phyloP scores from a whole-genome alignment of 2,888 invertebrate species.

The Athripsodes cinereus region DNA sequence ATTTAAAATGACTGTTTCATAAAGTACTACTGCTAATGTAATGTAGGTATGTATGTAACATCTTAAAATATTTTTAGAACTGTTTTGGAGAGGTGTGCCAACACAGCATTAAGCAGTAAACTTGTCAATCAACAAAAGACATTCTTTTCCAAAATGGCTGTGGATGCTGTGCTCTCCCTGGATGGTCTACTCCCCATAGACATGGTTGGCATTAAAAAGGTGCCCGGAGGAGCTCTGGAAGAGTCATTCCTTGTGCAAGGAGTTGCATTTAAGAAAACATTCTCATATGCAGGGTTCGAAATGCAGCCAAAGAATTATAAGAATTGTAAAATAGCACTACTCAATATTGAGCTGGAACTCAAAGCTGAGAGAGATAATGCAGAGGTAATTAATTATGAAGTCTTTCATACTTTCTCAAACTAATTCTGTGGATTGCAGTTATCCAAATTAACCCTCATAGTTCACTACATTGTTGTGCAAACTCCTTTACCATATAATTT shows the following conservation, averaged over 20 bases:
- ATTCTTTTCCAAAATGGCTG: constrained; percentile 96
- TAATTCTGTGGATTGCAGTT: too few species aligned
- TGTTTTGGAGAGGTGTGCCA: constrained; percentile 82
- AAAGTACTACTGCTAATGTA: too few species aligned
- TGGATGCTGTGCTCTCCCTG: constrained; percentile 89
- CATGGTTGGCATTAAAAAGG: constrained; percentile 99
- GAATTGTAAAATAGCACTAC: constrained; percentile 86
- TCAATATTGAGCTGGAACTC: constrained; percentile 96
- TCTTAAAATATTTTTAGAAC: too few species aligned
- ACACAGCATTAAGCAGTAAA: constrained; percentile 96
- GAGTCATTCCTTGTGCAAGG: constrained; percentile 90
- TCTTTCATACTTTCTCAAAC: too few species aligned
- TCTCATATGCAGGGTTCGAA: constrained; percentile 99
- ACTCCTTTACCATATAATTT: too few species aligned
- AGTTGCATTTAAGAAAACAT: constrained; percentile 99
- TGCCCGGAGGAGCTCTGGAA: constrained; percentile 71
- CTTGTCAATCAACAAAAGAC: constrained; percentile 92
- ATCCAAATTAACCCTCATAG: too few species aligned
- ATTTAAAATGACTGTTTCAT: too few species aligned
- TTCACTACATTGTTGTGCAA: too few species aligned
- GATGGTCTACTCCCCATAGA: constrained; percentile 86
- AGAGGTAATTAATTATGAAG: too few species aligned
- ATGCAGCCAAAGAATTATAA: constrained; percentile 97
- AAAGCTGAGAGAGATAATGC: constrained; percentile 99
- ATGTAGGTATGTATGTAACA: too few species aligned